Percentiles rank a stretch among this genome's conserved stretches.
Conservation (phyloP, 2,797 vertebrate species). For the Nasua narica region DNA sequence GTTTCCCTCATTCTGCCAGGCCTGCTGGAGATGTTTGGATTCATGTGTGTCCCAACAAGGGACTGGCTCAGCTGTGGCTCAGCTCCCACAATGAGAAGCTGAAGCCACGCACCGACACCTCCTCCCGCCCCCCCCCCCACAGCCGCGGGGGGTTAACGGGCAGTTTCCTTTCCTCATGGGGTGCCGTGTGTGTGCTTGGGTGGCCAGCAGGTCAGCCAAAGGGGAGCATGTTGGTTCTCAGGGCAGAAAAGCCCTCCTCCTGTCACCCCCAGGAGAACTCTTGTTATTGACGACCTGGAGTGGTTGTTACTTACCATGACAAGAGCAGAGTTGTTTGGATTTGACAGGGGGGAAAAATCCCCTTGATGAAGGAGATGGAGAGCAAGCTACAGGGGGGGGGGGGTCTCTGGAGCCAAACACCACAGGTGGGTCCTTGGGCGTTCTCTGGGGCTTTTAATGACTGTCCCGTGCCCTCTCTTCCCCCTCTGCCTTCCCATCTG, state of each 20-base stretch:
- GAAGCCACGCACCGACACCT: slow-evolving; percentile 83
- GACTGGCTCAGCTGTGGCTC: slow-evolving; percentile 93
- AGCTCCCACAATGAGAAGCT: slow-evolving; percentile 94
- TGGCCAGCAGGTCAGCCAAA: background rate
- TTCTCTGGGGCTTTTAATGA: background rate
- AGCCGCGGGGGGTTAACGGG: background rate
- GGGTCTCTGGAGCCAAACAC: background rate
- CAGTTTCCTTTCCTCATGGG: background rate
- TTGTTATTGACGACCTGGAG: slow-evolving; percentile 87
- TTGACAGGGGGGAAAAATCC: slow-evolving; percentile 90
- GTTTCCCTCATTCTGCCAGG: slow-evolving; percentile 77
- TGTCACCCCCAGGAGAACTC: slow-evolving; percentile 85
- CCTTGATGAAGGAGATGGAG: slow-evolving; percentile 91
- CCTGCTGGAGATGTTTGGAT: slow-evolving; percentile 92
- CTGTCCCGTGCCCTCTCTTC: background rate
- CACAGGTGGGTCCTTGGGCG: background rate
- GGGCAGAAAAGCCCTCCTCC: background rate
- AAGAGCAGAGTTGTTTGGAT: slow-evolving; percentile 91
- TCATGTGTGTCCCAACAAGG: slow-evolving; percentile 92
- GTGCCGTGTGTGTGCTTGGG: background rate
- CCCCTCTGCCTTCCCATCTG: background rate
- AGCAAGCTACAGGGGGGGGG: background rate
- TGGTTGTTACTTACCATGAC: slow-evolving; percentile 94
- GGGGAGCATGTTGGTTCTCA: background rate
- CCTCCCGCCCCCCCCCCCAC: no score